phyloP scores from a whole-genome alignment of 1,140 invertebrate genomes.

The Drosophila biarmipes region DNA sequence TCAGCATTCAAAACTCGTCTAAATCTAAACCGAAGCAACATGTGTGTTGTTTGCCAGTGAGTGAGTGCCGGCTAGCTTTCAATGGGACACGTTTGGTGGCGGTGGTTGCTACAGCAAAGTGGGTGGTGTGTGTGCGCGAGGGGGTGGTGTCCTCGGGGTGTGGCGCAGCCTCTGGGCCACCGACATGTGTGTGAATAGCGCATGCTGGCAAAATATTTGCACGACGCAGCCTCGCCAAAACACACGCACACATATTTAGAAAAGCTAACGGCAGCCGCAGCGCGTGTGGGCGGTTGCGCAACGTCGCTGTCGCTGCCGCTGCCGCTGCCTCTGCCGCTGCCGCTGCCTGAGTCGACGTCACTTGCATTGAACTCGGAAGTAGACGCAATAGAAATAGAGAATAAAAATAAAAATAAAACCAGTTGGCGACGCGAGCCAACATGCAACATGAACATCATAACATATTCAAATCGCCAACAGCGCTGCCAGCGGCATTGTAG shows the following conservation, averaged over 20 bases:
- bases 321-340: constrained; percentile 17
- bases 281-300: constrained; percentile 77
- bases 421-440: constrained; percentile 59
- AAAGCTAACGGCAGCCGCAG: constrained; percentile 36
- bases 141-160: constrained; percentile 22
- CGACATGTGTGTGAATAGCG: constrained; percentile 45
- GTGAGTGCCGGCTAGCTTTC: constrained; percentile 66
- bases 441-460: constrained; percentile 73
- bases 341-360: constrained; percentile 20
- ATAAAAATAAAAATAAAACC: constrained; percentile 69
- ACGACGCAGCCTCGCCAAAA: constrained; percentile 65
- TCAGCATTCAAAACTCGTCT: constrained; percentile 70
- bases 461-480: constrained; percentile 73
- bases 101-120: background rate
- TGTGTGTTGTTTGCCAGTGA: constrained; percentile 72
- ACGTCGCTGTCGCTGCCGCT: constrained; percentile 44
- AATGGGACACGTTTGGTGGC: constrained; percentile 56
- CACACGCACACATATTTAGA: constrained; percentile 29
- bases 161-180: constrained; percentile 42
- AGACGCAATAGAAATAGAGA: constrained; percentile 80
- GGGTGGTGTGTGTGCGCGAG: constrained; percentile 2
- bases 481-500: constrained; percentile 20
- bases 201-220: constrained; percentile 76
- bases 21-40: constrained; percentile 80
- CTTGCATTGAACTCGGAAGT: constrained; percentile 80